These are phyloP conservation scores for Pseudonaja textilis DNA, from an alignment of 2,113 vertebrate genomes.

Conservation along the genomic window DNA sequence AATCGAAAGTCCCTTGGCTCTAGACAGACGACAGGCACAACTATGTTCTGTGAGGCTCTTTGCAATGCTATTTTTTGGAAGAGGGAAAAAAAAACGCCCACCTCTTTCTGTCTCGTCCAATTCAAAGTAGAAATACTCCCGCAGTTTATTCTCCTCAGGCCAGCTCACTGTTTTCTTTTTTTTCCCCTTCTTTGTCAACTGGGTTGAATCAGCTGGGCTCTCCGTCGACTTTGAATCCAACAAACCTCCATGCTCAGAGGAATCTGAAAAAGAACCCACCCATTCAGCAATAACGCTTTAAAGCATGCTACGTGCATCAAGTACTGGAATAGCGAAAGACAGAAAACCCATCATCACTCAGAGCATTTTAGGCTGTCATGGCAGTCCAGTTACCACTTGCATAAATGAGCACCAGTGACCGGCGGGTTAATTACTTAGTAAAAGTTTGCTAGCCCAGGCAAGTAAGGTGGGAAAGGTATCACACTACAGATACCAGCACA, in stretches of 20 bases:
- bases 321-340: not conserved
- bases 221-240: slow-evolving; percentile 71
- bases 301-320: not conserved
- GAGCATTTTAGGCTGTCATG: not conserved
- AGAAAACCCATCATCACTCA: not conserved
- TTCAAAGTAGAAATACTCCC: slow-evolving; percentile 94
- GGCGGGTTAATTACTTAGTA: not conserved
- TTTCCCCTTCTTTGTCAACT: slow-evolving; percentile 84
- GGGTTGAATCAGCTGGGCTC: slow-evolving; percentile 49
- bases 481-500: not conserved
- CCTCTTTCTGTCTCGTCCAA: slow-evolving; percentile 93
- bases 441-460: not conserved
- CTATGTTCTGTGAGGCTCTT: not conserved
- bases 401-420: not conserved
- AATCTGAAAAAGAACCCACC: slow-evolving; percentile 47
- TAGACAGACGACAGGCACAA: not conserved
- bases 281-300: not conserved
- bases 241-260: slow-evolving; percentile 70
- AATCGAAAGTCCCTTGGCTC: not conserved
- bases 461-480: not conserved
- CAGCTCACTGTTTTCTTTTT: slow-evolving; percentile 93
- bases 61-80: not conserved
- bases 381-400: not conserved
- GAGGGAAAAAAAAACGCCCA: slow-evolving; percentile 37
- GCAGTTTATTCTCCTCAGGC: slow-evolving; percentile 87